phyloP scores from a whole-genome alignment of 92 coral and sea anemone genomes.

The Porites lobata region DNA sequence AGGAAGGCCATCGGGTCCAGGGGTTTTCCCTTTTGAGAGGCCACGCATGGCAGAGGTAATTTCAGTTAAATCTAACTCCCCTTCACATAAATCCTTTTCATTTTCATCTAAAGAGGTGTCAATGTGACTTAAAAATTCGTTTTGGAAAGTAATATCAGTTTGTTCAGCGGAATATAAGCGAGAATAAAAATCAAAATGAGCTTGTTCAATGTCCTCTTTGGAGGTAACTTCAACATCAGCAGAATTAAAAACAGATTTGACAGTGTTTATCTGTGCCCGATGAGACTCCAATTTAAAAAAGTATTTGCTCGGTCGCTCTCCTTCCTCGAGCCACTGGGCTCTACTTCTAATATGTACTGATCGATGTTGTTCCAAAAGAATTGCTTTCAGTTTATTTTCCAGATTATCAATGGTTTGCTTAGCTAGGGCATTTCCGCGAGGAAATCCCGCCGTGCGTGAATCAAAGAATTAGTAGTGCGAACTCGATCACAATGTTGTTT shows the following conservation, averaged over 20 bases:
- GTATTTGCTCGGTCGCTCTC: not conserved
- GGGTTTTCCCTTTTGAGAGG: not conserved
- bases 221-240: not conserved
- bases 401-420: not conserved
- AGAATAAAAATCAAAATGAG: conserved; percentile 10
- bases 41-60: not conserved
- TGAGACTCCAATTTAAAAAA: not conserved
- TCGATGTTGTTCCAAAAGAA: not conserved
- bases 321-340: not conserved
- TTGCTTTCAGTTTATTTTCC: not conserved
- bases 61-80: not conserved
- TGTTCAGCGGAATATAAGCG: not conserved
- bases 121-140: not conserved
- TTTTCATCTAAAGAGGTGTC: not conserved
- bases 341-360: not conserved
- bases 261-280: not conserved
- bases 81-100: conserved; percentile 8
- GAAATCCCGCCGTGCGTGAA: not conserved
- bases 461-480: not conserved
- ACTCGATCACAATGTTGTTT: not conserved
- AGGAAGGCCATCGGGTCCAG: conserved; percentile 46
- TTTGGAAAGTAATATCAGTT: not conserved
- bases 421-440: not conserved
- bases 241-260: not conserved
- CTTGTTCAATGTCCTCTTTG: not conserved